Percentiles rank a stretch among this genome's conserved stretches.
phyloP scores from a whole-genome alignment of 2,888 invertebrate genomes.

The Sinelater perroti region DNA sequence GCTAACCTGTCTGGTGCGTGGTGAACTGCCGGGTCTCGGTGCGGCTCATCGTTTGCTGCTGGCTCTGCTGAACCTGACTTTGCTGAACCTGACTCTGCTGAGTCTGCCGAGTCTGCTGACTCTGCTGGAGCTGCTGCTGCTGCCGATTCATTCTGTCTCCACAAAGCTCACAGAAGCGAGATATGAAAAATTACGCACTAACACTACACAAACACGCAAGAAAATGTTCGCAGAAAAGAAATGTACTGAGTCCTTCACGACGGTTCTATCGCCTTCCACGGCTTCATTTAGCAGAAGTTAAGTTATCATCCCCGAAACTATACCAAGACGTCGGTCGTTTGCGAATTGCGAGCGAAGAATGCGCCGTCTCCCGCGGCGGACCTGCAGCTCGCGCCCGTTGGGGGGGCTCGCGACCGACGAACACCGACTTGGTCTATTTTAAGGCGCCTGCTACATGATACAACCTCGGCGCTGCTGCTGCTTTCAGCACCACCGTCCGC shows the following conservation, averaged over 20 bases:
- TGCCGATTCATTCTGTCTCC: conserved; percentile 79
- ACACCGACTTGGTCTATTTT: conserved; percentile 54
- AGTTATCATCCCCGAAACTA: conserved; percentile 79
- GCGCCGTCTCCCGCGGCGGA: conserved; percentile 59
- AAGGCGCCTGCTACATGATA: conserved; percentile 48
- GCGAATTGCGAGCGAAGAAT: conserved; percentile 90
- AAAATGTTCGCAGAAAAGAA: conserved; percentile 37
- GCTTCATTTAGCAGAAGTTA: conserved; percentile 75
- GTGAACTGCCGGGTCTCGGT: conserved; percentile 83
- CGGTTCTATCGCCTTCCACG: conserved; percentile 61
- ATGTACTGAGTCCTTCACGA: conserved; percentile 49
- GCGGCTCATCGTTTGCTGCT: conserved; percentile 71
- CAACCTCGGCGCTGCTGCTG: conserved; percentile 18
- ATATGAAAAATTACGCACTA: conserved; percentile 48
- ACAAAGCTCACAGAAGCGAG: conserved; percentile 55
- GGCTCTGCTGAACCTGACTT: conserved; percentile 61
- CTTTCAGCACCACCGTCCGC: conserved; percentile 9
- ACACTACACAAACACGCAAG: conserved; percentile 55
- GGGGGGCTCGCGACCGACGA: conserved; percentile 46
- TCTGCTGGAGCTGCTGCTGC: conserved; percentile 66
- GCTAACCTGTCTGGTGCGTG: conserved; percentile 73
- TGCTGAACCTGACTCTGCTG: conserved; percentile 62
- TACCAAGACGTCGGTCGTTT: conserved; percentile 94
- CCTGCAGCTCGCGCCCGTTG: conserved; percentile 38
- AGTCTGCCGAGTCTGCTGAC: conserved; percentile 55